A percentile compares a stretch with the other conserved stretches of the same genome.
Evolutionary conservation across 2,113 vertebrate species (phyloP).

Genomic region (Merops nubicus): DNA sequence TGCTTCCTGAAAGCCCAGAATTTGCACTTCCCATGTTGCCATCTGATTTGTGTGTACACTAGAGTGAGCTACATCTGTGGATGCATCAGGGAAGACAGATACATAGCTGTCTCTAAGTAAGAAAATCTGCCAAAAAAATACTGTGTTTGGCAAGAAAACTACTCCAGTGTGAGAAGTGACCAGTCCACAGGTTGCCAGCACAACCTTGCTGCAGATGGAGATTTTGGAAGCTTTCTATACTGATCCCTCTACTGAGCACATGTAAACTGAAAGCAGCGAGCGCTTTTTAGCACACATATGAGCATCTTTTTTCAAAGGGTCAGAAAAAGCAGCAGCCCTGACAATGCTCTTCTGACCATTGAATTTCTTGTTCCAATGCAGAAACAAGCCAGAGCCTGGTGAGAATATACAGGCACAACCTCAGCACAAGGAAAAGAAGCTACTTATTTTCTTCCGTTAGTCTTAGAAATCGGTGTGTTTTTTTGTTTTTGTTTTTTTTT

Average conservation of each 20-base stretch:
- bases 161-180: neutral
- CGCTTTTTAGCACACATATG: neutral
- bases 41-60: neutral
- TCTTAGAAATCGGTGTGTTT: neutral
- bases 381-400: neutral
- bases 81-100: neutral
- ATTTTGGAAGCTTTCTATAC: neutral
- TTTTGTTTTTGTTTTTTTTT: neutral
- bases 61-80: neutral
- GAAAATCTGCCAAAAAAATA: neutral
- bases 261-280: neutral
- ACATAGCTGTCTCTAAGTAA: neutral
- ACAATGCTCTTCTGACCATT: neutral
- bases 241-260: neutral
- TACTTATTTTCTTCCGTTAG: neutral
- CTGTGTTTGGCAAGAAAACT: slow-evolving; percentile 10
- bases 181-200: neutral
- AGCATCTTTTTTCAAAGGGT: neutral
- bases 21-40: slow-evolving; percentile 1
- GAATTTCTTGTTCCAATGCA: neutral
- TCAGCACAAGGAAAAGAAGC: neutral
- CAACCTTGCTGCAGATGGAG: slow-evolving; percentile 10
- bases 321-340: neutral
- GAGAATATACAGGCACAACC: neutral
- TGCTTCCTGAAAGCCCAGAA: slow-evolving; percentile 28